These are phyloP conservation scores for Lepidocyrtinus sp. DNA, from an alignment of 2,888 invertebrate genomes.

Conservation along the genomic window DNA sequence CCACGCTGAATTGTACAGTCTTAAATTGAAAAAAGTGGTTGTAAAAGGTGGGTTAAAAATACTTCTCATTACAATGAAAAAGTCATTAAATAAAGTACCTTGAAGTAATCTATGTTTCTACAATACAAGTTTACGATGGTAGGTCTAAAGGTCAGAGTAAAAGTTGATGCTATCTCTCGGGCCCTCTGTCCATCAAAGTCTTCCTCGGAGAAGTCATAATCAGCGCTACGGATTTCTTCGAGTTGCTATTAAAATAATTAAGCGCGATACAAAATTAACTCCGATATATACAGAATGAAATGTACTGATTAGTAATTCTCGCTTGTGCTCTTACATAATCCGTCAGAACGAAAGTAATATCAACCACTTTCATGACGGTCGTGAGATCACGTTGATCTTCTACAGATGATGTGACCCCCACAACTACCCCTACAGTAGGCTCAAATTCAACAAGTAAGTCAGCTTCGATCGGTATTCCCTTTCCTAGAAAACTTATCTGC, in stretches of 20 bases:
- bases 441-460: slow-evolving; percentile 64
- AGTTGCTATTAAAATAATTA: background rate
- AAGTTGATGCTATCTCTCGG: slow-evolving; percentile 55
- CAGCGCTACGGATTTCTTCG: background rate
- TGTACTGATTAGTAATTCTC: background rate
- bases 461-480: slow-evolving; percentile 60
- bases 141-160: slow-evolving; percentile 66
- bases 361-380: slow-evolving; percentile 61
- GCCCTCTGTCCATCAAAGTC: slow-evolving; percentile 39
- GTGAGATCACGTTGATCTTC: slow-evolving; percentile 61
- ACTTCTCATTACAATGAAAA: background rate
- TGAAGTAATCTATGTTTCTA: slow-evolving; percentile 58
- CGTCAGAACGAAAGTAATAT: slow-evolving; percentile 60
- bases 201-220: background rate
- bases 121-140: slow-evolving; percentile 64
- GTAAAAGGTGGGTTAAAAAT: background rate
- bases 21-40: background rate
- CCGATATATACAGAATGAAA: background rate
- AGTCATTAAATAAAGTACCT: slow-evolving; percentile 28
- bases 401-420: slow-evolving; percentile 41
- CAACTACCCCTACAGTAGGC: slow-evolving; percentile 52
- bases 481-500: slow-evolving; percentile 60
- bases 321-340: slow-evolving; percentile 58
- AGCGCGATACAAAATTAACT: background rate
- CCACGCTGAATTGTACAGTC: slow-evolving; percentile 1